These are phyloP conservation scores for Cataglyphis cursor DNA, from an alignment of 2,888 invertebrate species.

Conservation along the genomic window DNA sequence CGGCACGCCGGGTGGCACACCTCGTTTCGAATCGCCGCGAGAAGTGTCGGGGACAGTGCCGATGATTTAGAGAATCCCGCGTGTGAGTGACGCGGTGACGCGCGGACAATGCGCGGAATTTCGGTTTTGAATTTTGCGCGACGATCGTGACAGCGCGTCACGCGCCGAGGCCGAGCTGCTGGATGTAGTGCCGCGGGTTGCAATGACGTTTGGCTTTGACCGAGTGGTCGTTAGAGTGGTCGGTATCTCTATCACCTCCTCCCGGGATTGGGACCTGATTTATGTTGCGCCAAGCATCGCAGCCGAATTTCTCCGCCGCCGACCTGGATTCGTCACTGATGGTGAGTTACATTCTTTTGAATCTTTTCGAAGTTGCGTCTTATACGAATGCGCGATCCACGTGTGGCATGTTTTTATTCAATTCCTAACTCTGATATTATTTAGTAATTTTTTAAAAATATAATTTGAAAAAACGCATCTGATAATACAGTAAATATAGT, in stretches of 20 bases:
- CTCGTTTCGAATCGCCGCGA: conserved; percentile 38
- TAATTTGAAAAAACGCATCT: not conserved
- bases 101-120: conserved; percentile 84
- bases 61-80: conserved; percentile 77
- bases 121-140: conserved; percentile 85
- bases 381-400: not conserved
- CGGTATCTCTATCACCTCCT: conserved; percentile 73
- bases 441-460: not conserved
- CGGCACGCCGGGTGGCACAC: conserved; percentile 24
- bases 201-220: conserved; percentile 84
- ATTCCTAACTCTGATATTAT: not conserved
- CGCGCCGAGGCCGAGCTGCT: conserved; percentile 61
- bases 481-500: not conserved
- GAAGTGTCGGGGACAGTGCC: conserved; percentile 49
- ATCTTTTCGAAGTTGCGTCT: conserved; percentile 13
- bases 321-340: conserved; percentile 36
- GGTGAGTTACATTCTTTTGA: conserved; percentile 67
- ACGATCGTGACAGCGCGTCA: conserved; percentile 79
- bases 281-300: conserved; percentile 72
- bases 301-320: conserved; percentile 68
- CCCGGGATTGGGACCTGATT: conserved; percentile 72
- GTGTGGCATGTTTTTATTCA: not conserved
- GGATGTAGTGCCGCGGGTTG: conserved; percentile 82
- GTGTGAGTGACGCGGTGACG: conserved; percentile 83
- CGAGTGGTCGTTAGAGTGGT: conserved; percentile 82